phyloP scores from a whole-genome alignment of 1,140 invertebrate genomes.

The Batillaria attramentaria region DNA sequence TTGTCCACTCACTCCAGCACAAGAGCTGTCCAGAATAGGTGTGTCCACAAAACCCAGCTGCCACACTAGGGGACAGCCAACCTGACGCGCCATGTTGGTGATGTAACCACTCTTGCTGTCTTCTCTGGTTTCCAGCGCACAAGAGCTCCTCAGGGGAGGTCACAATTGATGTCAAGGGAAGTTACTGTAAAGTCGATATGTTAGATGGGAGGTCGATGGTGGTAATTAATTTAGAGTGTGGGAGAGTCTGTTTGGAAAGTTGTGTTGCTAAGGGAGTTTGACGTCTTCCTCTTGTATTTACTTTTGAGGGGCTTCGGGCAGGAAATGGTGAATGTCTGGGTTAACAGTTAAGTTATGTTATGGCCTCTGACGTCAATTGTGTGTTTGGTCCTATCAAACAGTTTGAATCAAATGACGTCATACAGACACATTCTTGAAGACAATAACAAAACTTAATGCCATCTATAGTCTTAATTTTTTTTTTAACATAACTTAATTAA shows the following conservation, averaged over 20 bases:
- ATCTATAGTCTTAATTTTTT: no score
- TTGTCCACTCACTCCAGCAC: not conserved
- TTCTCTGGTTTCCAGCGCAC: constrained; percentile 2
- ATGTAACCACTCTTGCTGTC: not conserved
- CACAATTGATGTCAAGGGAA: constrained; percentile 1
- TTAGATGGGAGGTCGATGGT: not conserved
- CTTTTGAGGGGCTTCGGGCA: no score
- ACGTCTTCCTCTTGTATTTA: not conserved
- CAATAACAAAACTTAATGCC: no score
- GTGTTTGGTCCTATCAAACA: no score
- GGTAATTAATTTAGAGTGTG: not conserved
- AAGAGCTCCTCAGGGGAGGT: not conserved
- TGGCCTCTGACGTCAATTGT: no score
- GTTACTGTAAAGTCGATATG: constrained; percentile 3
- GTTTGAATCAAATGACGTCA: no score
- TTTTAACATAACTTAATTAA: no score
- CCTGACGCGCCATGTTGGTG: not conserved
- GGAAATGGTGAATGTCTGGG: no score
- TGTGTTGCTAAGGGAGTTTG: not conserved
- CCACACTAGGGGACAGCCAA: not conserved
- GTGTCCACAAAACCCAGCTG: not conserved
- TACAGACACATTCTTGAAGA: no score
- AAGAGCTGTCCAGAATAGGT: not conserved
- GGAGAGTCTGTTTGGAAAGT: not conserved
- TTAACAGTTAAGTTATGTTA: no score